phyloP scores from a whole-genome alignment of 2,113 vertebrate genomes.

The Todiramphus saurophagus region DNA sequence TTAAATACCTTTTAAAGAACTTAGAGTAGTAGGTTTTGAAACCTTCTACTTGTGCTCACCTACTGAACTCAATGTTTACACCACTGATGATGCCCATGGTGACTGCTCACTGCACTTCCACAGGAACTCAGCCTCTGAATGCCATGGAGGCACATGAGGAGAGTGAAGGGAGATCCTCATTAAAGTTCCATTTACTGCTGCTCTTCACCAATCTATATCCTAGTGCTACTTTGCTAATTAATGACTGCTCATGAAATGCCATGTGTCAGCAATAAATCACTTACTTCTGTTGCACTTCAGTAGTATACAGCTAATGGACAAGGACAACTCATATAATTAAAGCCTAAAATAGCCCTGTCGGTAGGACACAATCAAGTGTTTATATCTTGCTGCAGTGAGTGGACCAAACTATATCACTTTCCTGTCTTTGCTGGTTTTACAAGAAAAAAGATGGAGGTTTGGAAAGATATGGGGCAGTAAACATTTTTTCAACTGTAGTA shows the following conservation, averaged over 20 bases:
- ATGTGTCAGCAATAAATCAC: constrained; percentile 80
- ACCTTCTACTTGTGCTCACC: not conserved
- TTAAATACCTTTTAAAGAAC: not conserved
- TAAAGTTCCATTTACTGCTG: constrained; percentile 68
- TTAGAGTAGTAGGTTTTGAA: not conserved
- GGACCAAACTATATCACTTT: not conserved
- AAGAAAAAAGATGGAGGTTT: not conserved
- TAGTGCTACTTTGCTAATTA: constrained; percentile 76
- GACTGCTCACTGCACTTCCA: constrained; percentile 32
- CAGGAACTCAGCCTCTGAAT: constrained; percentile 27
- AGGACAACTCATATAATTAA: constrained; percentile 78
- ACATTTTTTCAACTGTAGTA: not conserved
- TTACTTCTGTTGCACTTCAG: constrained; percentile 74
- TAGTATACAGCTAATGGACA: constrained; percentile 72
- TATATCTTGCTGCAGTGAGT: constrained; percentile 21
- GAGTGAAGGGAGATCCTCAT: constrained; percentile 61
- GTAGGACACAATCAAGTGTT: constrained; percentile 56
- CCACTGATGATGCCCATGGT: not conserved
- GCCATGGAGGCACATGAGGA: not conserved
- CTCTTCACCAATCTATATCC: constrained; percentile 73
- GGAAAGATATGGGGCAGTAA: not conserved
- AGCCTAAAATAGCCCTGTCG: constrained; percentile 67
- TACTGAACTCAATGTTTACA: not conserved
- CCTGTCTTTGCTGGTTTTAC: not conserved
- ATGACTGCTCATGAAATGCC: constrained; percentile 76